Evolutionary conservation across 2,113 vertebrate species (phyloP), one percentile per base, ranked within the genome.

Genomic region (Lophius piscatorius): DNA sequence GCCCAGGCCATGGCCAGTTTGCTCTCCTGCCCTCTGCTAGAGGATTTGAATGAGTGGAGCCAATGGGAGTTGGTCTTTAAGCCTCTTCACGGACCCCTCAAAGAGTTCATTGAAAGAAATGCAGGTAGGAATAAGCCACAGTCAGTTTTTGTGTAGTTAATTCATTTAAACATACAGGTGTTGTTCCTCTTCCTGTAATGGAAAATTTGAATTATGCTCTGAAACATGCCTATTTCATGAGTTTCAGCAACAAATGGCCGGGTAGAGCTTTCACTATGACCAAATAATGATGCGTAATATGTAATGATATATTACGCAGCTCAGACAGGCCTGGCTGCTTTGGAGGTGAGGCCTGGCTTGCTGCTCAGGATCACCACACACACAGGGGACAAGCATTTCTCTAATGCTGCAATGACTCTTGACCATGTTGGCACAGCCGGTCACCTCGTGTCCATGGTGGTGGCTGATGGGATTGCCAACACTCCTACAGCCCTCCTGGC

Each of bases 1-100:
- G 66, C 66, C 2, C 82, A 88, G 64, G 91, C 91, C 3, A 21
- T 90, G 62, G 80, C 72, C 29, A 84, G 89, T 66, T 44, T 93
- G 63, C 81, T 88, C 2, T 87, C 84, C 26, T 89, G 90, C 55
- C 92, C 92, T 6, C 79, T 93, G 16, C 80, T 93, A 74, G 91
- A 92, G 55, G 86, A 93, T 44, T 58, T 93, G 20, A 76, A 64
- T 21, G 73, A 90, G 67, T 93, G 92, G 91, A 91, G 89, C 60
- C 90, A 91, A 10, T 93, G 92, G 92, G 87, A 92, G 54, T 50
- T 91, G 29, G 78, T 92, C 23, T 93, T 93, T 24, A 85, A 85
- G 74, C 88, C 89, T 8, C 22, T 46, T 44, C 74, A 85, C 1
- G 91, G 91, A 21, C n/a, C 80, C 7, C 86, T 93, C 26, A 92